Evolutionary conservation across 92 coral and sea anemone species (phyloP), one percentile per base, ranked within the genome.

Genomic region (Blastomussa wellsi): DNA sequence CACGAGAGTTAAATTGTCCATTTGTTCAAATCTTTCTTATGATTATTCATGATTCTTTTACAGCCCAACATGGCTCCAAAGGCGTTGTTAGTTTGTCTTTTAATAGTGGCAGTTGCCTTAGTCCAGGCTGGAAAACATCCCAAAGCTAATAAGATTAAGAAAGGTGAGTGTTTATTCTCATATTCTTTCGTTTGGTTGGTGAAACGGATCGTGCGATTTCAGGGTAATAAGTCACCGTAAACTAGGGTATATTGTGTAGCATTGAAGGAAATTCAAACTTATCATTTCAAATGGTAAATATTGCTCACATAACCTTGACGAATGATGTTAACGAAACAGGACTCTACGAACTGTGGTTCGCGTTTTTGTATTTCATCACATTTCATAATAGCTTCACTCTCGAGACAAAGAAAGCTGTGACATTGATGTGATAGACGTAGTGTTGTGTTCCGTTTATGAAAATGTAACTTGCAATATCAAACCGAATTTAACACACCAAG

Each of bases 1-100:
- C 48, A 29, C 32, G 44, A 15, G 11, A 79, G 73, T 20, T 7
- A 52, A 53, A 16, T 39, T 26, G 38, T 19, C 32, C 35, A 51
- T 53, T 53, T 29, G 28, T 51, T 78, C 28, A 39, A 64, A 51
- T 37, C 62, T 44, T 31, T 62, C 41, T n/a, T 31, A 11, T 72
- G 8, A 39, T 38, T 32, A 51, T 66, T 13, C 37, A 75, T 32
- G 44, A n/a, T 51, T 26, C 42, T 41, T 66, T 90, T 73, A 35
- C 48, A 79, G 88, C 86, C 94, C 95, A 88, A 24, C 85, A 94
- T 94, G 98, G 98, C 95, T 94, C 89, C 95, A 74, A 94, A 90
- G 90, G 55, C 90, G 28, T 66, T 89, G 12, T 81, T 89, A 77
- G 85, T 92, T 69, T 88, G 85, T 75, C 92, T 92, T 84, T 41